These are phyloP conservation scores for Polydrusus cervinus DNA, from an alignment of 2,888 invertebrate genomes.

Conservation along the genomic window DNA sequence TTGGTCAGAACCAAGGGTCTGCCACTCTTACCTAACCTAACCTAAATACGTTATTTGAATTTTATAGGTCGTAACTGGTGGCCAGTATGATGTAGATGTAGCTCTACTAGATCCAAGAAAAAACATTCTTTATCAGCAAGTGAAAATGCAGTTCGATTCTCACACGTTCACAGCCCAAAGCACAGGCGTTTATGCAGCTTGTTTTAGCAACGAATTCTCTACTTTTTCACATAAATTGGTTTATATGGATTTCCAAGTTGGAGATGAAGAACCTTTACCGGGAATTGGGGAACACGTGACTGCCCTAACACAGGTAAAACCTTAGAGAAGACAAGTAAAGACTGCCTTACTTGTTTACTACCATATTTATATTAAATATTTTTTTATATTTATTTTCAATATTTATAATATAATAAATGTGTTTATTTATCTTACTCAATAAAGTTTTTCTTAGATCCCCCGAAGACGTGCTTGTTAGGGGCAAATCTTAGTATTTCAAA, in stretches of 20 bases:
- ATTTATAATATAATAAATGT: no score
- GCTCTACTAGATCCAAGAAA: constrained; percentile 90
- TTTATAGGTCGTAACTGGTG: constrained; percentile 96
- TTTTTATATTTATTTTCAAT: no score
- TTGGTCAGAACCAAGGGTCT: no score
- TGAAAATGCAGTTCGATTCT: constrained; percentile 96
- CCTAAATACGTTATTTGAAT: no score
- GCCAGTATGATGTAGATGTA: constrained; percentile 98
- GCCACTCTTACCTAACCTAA: no score
- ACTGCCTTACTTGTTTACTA: no score
- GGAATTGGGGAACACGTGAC: constrained; percentile 88
- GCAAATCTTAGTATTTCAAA: no score
- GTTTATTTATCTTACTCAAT: no score
- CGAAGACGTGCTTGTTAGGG: no score
- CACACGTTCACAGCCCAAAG: constrained; percentile 86
- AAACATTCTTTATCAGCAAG: constrained; percentile 91
- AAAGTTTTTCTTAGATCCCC: no score
- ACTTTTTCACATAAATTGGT: constrained; percentile 99
- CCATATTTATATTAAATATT: no score
- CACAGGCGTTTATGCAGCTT: constrained; percentile 87
- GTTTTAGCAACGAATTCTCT: constrained; percentile 99
- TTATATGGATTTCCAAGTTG: constrained; percentile 98
- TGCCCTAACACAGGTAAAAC: constrained; percentile 90
- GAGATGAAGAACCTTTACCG: constrained; percentile 89
- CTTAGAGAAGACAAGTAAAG: no score